Evolutionary conservation across 1,140 invertebrate genomes (phyloP).

Genomic region (Callitettix versicolor): DNA sequence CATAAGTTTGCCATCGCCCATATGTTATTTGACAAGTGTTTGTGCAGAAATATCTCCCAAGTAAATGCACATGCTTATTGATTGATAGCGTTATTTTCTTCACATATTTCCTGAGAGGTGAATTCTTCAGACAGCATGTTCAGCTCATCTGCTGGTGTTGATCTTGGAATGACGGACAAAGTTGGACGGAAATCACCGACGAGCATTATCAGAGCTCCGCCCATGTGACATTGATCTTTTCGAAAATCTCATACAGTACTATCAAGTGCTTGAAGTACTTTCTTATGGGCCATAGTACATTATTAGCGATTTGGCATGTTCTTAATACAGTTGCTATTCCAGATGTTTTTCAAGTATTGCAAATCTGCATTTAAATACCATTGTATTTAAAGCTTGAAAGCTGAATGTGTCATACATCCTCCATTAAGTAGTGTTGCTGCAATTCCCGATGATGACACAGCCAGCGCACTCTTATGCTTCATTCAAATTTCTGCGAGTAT

Average conservation of each 20-base stretch:
- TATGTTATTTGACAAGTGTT: conserved; percentile 13
- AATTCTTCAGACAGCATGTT: conserved; percentile 27
- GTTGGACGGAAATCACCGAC: conserved; percentile 37
- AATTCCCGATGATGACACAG: conserved; percentile 34
- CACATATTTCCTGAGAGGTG: conserved; percentile 17
- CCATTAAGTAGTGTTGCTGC: conserved; percentile 31
- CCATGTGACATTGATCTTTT: conserved; percentile 18
- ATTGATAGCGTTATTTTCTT: conserved; percentile 2
- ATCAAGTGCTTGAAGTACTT: conserved; percentile 25
- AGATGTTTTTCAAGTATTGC: conserved; percentile 24
- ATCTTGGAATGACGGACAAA: too few species aligned
- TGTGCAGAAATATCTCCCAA: neutral
- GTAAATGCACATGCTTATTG: conserved; percentile 15
- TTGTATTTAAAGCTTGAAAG: neutral
- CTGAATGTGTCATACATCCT: conserved; percentile 33
- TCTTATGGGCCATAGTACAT: conserved; percentile 19
- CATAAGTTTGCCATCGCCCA: conserved; percentile 18
- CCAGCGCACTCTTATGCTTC: conserved; percentile 23
- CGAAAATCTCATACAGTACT: conserved; percentile 28
- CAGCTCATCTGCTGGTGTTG: conserved; percentile 22
- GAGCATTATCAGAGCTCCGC: conserved; percentile 32
- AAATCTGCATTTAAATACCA: conserved; percentile 16
- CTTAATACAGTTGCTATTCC: conserved; percentile 18
- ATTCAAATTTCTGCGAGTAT: too few species aligned
- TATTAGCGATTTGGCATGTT: conserved; percentile 29